phyloP scores from a whole-genome alignment of 2,797 vertebrate species.

The Oryzias dopingdopingensis region DNA sequence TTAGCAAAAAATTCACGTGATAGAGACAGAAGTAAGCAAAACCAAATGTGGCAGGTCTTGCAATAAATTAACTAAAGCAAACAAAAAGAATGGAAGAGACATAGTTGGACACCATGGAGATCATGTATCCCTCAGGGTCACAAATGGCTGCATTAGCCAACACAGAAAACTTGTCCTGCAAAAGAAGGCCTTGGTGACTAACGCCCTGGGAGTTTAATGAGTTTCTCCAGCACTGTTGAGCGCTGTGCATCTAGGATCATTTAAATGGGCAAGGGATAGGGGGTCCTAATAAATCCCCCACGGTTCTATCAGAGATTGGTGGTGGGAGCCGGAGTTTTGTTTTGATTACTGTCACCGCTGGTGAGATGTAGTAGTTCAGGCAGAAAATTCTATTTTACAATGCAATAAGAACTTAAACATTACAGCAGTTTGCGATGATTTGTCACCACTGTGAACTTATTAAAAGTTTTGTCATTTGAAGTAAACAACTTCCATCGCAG shows the following conservation, averaged over 20 bases:
- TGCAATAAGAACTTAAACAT: slow-evolving; percentile 74
- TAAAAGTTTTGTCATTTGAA: slow-evolving; percentile 75
- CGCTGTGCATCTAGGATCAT: slow-evolving; percentile 72
- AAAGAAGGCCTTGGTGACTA: slow-evolving; percentile 69
- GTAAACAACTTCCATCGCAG: slow-evolving; percentile 50
- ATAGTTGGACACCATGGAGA: slow-evolving; percentile 46
- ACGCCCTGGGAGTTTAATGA: slow-evolving; percentile 80
- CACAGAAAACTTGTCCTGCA: slow-evolving; percentile 61
- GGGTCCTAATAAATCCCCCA: slow-evolving; percentile 81
- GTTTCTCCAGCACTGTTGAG: slow-evolving; percentile 74
- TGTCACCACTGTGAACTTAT: slow-evolving; percentile 73
- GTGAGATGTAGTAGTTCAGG: slow-evolving; percentile 77
- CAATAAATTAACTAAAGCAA: slow-evolving; percentile 67
- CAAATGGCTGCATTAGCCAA: slow-evolving; percentile 47
- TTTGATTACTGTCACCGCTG: slow-evolving; percentile 82
- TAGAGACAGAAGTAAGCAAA: slow-evolving; percentile 36
- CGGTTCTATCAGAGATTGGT: slow-evolving; percentile 74
- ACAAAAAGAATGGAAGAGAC: slow-evolving; percentile 56
- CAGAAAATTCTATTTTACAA: slow-evolving; percentile 79
- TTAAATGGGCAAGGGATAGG: slow-evolving; percentile 75
- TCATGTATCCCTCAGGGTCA: slow-evolving; percentile 42
- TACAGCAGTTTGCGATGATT: slow-evolving; percentile 59
- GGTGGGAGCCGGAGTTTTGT: slow-evolving; percentile 70
- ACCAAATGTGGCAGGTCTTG: slow-evolving; percentile 38
- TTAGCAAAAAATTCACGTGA: slow-evolving; percentile 9